Evolutionary conservation across 2,797 vertebrate species (phyloP), one percentile per base, ranked within the genome.

Genomic region (Clarias laeviceps): DNA sequence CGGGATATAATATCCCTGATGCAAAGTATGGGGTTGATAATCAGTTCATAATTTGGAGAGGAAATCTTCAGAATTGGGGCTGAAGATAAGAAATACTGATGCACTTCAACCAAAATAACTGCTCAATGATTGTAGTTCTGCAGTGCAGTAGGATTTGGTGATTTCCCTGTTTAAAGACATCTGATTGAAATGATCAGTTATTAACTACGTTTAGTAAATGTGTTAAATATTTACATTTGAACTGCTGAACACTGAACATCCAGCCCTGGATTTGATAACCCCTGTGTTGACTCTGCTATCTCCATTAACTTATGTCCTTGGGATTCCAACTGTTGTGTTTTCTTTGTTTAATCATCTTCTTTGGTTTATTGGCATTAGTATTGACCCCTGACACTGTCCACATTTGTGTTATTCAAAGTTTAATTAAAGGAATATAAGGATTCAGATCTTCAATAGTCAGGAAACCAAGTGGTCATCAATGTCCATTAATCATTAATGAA

Each of bases 271-370:
- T 45, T 17, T 3, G 70, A 54, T 54, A 54, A 27, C 40, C 14
- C 22, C 24, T 17, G 40, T 73, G 70, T 73, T 73, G 45, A 50
- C 70, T 73, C 12, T 54, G 40, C 24, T 54, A 17, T 73, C 1
- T 73, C 37, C 22, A 73, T 73, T 73, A 27, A 73, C 70, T 73
- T 27, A 17, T 73, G 70, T 73, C 70, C 70, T 45, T 73, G 70
- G 14, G 15, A 73, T 17, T 50, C n/a, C n/a, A 73, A 20, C 27
- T 70, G 11, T 45, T 50, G 22, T n/a, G 1, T 73, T 50, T 73
- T 27, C 24, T 50, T 9, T n/a, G 2, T 73, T 50, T 73, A 17
- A 24, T 72, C 40, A 3, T n/a, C 9, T 72, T n/a, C 2, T 69
- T 22, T 72, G 37, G 37, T 5, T 40, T 40, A 12, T 37, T 9